Conservation (phyloP, 2,113 vertebrate genomes). For the Sylvia atricapilla region DNA sequence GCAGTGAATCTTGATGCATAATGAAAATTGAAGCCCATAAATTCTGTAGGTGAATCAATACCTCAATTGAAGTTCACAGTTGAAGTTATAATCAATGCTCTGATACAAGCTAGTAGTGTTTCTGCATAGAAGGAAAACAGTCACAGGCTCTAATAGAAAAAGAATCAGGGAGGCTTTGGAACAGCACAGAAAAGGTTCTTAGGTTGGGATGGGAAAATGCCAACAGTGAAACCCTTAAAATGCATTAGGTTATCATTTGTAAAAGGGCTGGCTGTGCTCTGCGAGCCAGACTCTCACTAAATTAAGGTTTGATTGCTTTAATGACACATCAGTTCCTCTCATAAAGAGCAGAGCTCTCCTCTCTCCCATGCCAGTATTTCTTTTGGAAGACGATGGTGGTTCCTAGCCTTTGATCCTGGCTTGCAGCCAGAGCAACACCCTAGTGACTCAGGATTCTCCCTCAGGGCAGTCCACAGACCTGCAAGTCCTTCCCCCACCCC, state of each 20-base stretch:
- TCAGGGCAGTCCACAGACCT: neutral
- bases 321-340: neutral
- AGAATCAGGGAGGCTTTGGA: neutral
- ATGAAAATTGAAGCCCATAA: conserved; percentile 1
- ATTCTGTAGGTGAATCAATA: conserved; percentile 21
- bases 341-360: neutral
- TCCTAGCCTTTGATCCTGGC: neutral
- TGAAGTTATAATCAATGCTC: conserved; percentile 1
- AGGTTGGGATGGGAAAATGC: neutral
- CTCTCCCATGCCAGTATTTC: neutral
- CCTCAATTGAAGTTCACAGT: neutral
- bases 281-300: neutral
- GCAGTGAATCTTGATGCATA: neutral
- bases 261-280: neutral
- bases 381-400: neutral
- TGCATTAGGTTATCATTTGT: neutral
- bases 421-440: neutral
- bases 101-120: neutral
- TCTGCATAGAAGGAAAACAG: neutral
- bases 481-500: neutral
- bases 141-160: neutral
- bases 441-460: neutral
- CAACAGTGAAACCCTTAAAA: neutral
- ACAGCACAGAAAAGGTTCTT: neutral
- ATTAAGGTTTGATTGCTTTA: neutral